These are phyloP conservation scores for Dione juno DNA, from an alignment of 2,888 invertebrate species.

Conservation along the genomic window DNA sequence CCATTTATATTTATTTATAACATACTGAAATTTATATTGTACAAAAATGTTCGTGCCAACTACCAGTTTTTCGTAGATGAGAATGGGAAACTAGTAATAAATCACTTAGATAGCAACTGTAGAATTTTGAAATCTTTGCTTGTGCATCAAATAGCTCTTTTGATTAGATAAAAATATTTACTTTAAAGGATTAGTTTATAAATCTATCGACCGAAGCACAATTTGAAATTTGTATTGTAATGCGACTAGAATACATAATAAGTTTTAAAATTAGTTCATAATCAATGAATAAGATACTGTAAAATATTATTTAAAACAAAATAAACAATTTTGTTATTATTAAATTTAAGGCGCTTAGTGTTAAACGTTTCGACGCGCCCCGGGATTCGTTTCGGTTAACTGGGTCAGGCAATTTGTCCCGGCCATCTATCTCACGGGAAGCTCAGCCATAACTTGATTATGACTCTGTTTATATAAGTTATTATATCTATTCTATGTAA, in stretches of 20 bases:
- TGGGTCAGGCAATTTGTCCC: conserved; percentile 41
- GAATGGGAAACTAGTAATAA: no score
- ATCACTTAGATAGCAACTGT: neutral
- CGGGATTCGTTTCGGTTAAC: conserved; percentile 36
- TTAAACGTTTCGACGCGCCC: conserved; percentile 28
- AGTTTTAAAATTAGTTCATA: no score
- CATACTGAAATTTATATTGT: neutral
- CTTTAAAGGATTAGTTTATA: neutral
- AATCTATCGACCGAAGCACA: no score
- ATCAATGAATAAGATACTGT: neutral
- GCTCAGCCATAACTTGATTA: conserved; percentile 25
- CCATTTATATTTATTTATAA: conserved; percentile 11
- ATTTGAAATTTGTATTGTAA: no score
- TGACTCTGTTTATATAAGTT: conserved; percentile 21
- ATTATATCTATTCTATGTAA: neutral
- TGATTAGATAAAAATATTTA: neutral
- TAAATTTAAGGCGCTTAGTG: conserved; percentile 6
- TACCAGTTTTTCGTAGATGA: neutral
- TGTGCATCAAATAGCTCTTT: neutral
- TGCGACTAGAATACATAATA: no score
- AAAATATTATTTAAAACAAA: neutral
- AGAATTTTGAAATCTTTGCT: neutral
- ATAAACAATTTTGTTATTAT: conserved; percentile 10
- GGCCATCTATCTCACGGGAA: conserved; percentile 39
- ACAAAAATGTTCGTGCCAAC: neutral